Percentiles rank a stretch among this genome's conserved stretches.
Evolutionary conservation across 2,113 vertebrate species (phyloP).

Genomic region (Raja brachyura): DNA sequence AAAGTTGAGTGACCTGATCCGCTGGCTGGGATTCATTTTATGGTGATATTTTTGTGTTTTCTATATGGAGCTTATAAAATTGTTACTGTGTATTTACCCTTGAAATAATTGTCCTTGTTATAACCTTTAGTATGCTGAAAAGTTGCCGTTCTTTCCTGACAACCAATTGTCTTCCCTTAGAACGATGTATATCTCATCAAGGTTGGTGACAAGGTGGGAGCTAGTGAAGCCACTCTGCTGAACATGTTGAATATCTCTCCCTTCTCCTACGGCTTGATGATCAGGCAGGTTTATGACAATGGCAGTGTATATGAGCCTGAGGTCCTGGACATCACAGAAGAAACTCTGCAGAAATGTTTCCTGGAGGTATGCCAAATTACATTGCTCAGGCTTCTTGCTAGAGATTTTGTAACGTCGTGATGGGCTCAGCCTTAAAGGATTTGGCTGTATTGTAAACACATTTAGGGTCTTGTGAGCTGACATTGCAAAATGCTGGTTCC

Average conservation of each 20-base stretch:
- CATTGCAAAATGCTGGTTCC: too few relatives aligned
- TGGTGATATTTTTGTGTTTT: not conserved
- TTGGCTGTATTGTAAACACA: not conserved
- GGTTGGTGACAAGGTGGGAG: conserved; percentile 90
- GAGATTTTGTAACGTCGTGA: not conserved
- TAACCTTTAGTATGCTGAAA: not conserved
- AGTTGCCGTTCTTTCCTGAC: not conserved
- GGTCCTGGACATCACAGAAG: conserved; percentile 95
- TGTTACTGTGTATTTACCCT: not conserved
- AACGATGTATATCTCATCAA: conserved; percentile 89
- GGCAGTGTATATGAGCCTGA: conserved; percentile 96
- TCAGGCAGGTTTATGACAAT: conserved; percentile 96
- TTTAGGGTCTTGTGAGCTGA: not conserved
- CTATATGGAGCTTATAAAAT: not conserved
- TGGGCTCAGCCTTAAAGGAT: too few relatives aligned
- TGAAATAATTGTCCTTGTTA: not conserved
- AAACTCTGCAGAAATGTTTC: conserved; percentile 79
- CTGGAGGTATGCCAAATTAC: conserved; percentile 68
- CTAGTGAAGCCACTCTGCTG: conserved; percentile 90
- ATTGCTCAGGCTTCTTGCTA: not conserved
- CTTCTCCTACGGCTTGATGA: conserved; percentile 88
- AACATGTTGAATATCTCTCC: conserved; percentile 99
- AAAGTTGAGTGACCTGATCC: too few relatives aligned
- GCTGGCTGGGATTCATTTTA: not conserved
- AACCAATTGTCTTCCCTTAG: conserved; percentile 49